Percentiles rank a stretch among this genome's conserved stretches.
These are phyloP conservation scores for Eristalis pertinax DNA, from an alignment of 2,888 invertebrate genomes.

Conservation along the genomic window DNA sequence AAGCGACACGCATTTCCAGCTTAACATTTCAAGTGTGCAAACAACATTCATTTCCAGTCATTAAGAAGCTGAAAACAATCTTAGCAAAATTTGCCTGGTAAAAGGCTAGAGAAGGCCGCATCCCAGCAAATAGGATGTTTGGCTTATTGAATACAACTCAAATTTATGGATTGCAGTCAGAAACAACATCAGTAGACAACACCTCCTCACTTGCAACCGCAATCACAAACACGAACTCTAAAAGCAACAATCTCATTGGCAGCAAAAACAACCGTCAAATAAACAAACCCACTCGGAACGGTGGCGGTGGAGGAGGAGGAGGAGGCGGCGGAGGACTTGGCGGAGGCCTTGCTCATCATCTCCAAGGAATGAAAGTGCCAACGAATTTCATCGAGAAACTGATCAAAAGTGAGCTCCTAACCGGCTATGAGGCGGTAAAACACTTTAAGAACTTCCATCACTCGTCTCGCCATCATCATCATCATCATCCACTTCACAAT, in stretches of 20 bases:
- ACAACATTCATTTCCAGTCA: background rate
- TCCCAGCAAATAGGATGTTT: constrained; percentile 76
- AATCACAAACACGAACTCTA: constrained; percentile 69
- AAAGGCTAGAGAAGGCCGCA: constrained; percentile 15
- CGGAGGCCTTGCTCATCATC: constrained; percentile 40
- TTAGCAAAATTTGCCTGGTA: constrained; percentile 14
- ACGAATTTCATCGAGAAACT: constrained; percentile 79
- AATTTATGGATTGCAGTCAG: constrained; percentile 78
- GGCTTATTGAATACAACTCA: constrained; percentile 79
- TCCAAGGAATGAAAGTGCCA: constrained; percentile 76
- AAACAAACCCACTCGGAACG: constrained; percentile 53
- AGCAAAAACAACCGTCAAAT: constrained; percentile 50
- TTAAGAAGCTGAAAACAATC: constrained; percentile 5
- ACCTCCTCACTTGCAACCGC: constrained; percentile 50
- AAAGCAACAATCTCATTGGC: constrained; percentile 32
- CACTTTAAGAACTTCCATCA: constrained; percentile 75
- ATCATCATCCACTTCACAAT: constrained; percentile 40
- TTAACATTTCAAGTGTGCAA: constrained; percentile 9
- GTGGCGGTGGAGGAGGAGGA: background rate
- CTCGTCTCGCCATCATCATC: constrained; percentile 47
- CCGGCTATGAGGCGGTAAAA: constrained; percentile 77
- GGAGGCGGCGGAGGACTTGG: constrained; percentile 19
- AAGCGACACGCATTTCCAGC: constrained; percentile 37
- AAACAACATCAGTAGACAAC: constrained; percentile 34
- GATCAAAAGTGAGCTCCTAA: constrained; percentile 77